Percentiles rank a stretch among this genome's conserved stretches.
phyloP scores from a whole-genome alignment of 2,888 invertebrate genomes.

The Drosophila algonquin region DNA sequence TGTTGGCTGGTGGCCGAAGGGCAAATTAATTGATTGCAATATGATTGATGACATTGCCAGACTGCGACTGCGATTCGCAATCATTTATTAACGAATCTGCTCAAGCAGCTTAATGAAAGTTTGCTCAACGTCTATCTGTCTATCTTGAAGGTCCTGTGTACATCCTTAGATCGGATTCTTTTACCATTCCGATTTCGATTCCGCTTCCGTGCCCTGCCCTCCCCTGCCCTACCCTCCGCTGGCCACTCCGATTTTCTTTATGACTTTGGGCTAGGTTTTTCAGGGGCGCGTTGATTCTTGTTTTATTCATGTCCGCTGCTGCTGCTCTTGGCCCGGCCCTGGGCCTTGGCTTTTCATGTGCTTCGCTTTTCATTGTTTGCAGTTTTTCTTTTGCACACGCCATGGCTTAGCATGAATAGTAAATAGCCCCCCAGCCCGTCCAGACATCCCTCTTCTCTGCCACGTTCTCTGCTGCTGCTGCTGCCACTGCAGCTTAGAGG shows the following conservation, averaged over 20 bases:
- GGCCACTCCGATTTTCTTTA: conserved; percentile 24
- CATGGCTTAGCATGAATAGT: conserved; percentile 75
- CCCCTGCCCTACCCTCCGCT: too few relatives aligned
- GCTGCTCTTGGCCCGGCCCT: conserved; percentile 27
- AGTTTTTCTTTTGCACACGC: conserved; percentile 70
- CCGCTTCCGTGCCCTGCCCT: too few relatives aligned
- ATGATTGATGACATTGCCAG: conserved; percentile 72
- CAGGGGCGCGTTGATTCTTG: conserved; percentile 68
- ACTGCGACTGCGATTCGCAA: conserved; percentile 64
- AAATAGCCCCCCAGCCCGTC: conserved; percentile 51
- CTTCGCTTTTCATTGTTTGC: conserved; percentile 69
- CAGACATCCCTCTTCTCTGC: not conserved
- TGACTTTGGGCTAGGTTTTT: conserved; percentile 61
- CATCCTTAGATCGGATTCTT: not conserved
- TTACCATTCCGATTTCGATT: conserved; percentile 1
- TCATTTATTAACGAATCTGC: conserved; percentile 73
- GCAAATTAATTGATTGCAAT: conserved; percentile 73
- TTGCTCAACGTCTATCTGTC: conserved; percentile 34
- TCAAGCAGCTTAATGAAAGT: conserved; percentile 69
- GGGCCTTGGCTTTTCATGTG: conserved; percentile 63
- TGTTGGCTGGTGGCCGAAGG: conserved; percentile 22
- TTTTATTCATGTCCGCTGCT: conserved; percentile 65
- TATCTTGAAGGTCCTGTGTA: not conserved
- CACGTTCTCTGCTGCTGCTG: not conserved
- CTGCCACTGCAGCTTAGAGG: conserved; percentile 9